These are phyloP conservation scores for Alfaro cultratus DNA, from an alignment of 2,797 vertebrate species.

Conservation along the genomic window DNA sequence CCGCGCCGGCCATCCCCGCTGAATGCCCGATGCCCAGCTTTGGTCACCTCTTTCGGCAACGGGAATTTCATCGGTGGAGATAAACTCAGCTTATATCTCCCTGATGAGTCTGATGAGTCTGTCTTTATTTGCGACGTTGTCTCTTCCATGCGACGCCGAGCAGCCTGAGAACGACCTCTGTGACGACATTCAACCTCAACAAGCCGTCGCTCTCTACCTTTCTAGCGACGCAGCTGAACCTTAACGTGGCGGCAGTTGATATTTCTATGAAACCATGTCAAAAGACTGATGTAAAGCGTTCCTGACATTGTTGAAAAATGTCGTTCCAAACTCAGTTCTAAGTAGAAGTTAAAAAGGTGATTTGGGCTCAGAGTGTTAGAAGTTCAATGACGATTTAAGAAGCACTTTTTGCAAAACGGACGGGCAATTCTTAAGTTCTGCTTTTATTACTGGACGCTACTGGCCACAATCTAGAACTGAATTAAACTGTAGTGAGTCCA, in stretches of 20 bases:
- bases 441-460: neutral
- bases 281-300: slow-evolving; percentile 5
- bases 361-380: neutral
- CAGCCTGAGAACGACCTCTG: neutral
- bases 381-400: neutral
- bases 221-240: neutral
- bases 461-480: neutral
- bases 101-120: neutral
- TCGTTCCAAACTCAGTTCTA: neutral
- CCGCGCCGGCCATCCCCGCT: slow-evolving; percentile 32
- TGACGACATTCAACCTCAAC: neutral
- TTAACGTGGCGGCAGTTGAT: slow-evolving; percentile 12
- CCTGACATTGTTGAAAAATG: neutral
- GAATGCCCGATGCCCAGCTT: slow-evolving; percentile 26
- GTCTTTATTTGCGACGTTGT: slow-evolving; percentile 19
- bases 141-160: neutral
- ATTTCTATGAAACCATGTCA: neutral
- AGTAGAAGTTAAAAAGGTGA: neutral
- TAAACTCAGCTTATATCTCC: slow-evolving; percentile 12
- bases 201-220: neutral
- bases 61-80: slow-evolving; percentile 15
- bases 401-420: neutral
- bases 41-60: slow-evolving; percentile 17
- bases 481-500: neutral
- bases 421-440: neutral